Evolutionary conservation across 2,797 vertebrate genomes (phyloP), one percentile per base, ranked within the genome.

Genomic region (Arnoldichthys spilopterus): DNA sequence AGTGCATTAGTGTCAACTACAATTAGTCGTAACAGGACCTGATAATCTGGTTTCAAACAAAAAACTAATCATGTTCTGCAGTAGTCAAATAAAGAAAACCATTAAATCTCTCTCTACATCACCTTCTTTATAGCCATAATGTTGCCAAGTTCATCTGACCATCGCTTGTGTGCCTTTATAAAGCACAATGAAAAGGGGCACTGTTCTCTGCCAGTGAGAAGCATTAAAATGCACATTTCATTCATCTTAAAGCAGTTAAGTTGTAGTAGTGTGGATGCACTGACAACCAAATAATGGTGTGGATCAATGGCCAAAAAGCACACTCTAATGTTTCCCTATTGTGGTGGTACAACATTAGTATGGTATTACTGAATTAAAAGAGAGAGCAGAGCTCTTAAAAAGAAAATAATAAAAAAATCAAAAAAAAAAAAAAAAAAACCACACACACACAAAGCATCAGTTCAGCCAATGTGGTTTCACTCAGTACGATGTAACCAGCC

Each of bases 21-120:
- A 59, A 72, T 59, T 40, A 62, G 30, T 34, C 7, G 59, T 18
- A 20, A 62, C 59, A 62, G 59, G 59, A 18, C 2, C 28, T 58
- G 79, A 67, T 81, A 76, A 76, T 80, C 59, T 66, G 76, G 56
- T 72, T 51, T 56, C 47, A 61, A 64, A 76, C 63, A 81, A 76
- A 70, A 61, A n/a, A 18, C 45, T 75, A 66, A 80, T 80, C 67
- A 72, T 56, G 73, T 66, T 26, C 59, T 47, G 59, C 34, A 30
- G 63, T 34, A 64, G 67, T 72, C 67, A 40, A 64, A 61, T 32
- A 18, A 62, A 34, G 30, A 16, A 59, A 62, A 9, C 34, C 30
- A 34, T 32, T 20, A 34, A 62, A 66, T 43, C 34, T 72, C 22
- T 16, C 64, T 72, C 53, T 62, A 45, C 75, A 69, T 72, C 61